Base-by-base conservation (phyloP, 2,797 vertebrate species). In the Poeciliopsis presidionis region DNA sequence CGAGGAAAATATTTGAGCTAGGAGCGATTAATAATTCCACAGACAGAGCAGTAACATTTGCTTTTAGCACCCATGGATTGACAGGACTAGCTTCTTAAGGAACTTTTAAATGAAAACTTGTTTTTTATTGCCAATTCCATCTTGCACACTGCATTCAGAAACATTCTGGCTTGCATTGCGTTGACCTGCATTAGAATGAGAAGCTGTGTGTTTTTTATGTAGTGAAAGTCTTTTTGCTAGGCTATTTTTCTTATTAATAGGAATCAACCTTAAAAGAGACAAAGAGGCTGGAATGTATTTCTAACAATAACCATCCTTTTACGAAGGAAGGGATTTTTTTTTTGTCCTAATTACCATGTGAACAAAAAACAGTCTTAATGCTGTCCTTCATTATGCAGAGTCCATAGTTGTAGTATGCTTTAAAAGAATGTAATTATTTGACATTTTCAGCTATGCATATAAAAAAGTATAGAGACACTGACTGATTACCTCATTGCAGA, bases 41-140 rank as follows among this genome's bases (percentile, higher is more conserved):
- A 79, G 88, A 89, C 85, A 84, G 90, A 90, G 89, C 83, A 79
- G 90, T 91, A 94, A 93, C 92, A 93, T 95, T 93, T 95, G 91
- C 89, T 93, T 91, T 93, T 84, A 81, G 89, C 86, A 82, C 77
- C 84, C 78, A 82, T 74, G 81, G 78, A 91, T 92, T 53, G 89
- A 93, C 86, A 86, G 86, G 87, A 84, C 77, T 49, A 57, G 86
- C 73, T 87, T 89, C 80, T 74, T 86, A 33, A 28, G 85, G 87
- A 91, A 89, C 84, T 76, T 92, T 90, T 84, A 78, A 85, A 87
- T 78, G 80, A 85, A 87, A 81, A 74, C 81, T 87, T 86, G 46
- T 82, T 87, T 84, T 82, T 75, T 82, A 84, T 86, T 77, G 53
- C 63, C 82, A 82, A 72, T 75, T 80, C 81, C 22, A 80, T 87